phyloP scores from a whole-genome alignment of 2,888 invertebrate species.

The Maniola hyperantus region DNA sequence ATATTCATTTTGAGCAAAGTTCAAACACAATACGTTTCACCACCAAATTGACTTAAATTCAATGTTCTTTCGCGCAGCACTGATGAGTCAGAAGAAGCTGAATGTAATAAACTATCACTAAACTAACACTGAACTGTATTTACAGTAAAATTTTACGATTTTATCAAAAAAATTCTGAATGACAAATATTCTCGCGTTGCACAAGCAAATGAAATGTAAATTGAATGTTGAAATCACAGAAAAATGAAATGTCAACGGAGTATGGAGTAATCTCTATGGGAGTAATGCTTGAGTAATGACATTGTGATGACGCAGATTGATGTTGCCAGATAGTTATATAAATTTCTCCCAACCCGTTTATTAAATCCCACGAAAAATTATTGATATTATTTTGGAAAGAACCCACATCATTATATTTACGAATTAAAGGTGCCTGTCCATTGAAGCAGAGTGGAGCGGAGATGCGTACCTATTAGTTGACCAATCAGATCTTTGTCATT shows the following conservation, averaged over 20 bases:
- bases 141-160: conserved; percentile 7
- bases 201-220: conserved; percentile 5
- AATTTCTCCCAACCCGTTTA: too few species aligned
- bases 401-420: too few species aligned
- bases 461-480: too few species aligned
- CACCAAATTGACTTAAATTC: conserved; percentile 33
- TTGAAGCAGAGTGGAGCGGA: too few species aligned
- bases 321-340: too few species aligned
- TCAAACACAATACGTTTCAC: conserved; percentile 30
- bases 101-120: conserved; percentile 5
- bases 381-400: too few species aligned
- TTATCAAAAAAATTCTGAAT: conserved; percentile 32
- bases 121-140: neutral
- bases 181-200: conserved; percentile 30
- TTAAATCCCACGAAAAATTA: too few species aligned
- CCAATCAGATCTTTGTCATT: too few species aligned
- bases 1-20: conserved; percentile 61
- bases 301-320: neutral
- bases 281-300: too few species aligned
- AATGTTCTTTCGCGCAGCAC: conserved; percentile 19
- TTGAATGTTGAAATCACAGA: too few species aligned
- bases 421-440: too few species aligned
- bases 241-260: neutral
- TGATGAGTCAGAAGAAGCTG: neutral
- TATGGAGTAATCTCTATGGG: too few species aligned